Percentiles rank a stretch among this genome's conserved stretches.
These are phyloP conservation scores for Rhinoderma darwinii DNA, from an alignment of 2,113 vertebrate species.

Conservation along the genomic window DNA sequence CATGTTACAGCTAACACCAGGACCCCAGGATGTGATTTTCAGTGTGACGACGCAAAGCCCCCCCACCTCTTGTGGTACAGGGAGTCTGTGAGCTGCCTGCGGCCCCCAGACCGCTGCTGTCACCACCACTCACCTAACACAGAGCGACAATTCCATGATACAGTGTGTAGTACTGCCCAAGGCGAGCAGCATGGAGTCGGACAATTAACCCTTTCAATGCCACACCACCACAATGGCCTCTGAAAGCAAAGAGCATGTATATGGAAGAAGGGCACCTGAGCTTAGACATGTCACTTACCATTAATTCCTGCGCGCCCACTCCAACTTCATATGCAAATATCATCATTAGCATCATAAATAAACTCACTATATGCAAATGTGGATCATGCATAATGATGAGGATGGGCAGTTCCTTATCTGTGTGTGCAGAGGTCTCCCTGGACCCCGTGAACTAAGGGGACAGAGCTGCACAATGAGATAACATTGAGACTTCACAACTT, in stretches of 20 bases:
- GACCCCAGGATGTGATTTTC: slow-evolving; percentile 40
- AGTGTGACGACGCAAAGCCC: slow-evolving; percentile 11
- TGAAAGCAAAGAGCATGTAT: not conserved
- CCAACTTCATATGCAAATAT: slow-evolving; percentile 36
- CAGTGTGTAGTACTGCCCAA: slow-evolving; percentile 19
- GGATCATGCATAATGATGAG: slow-evolving; percentile 7
- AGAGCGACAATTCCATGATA: slow-evolving; percentile 56
- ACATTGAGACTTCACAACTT: slow-evolving; percentile 32
- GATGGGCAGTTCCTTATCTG: slow-evolving; percentile 32
- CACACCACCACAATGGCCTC: not conserved
- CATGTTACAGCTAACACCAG: slow-evolving; percentile 3
- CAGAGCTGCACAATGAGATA: slow-evolving; percentile 25
- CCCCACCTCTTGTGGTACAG: slow-evolving; percentile 22
- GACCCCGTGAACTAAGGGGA: not conserved
- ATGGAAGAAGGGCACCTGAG: not conserved
- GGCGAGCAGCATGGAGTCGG: not conserved
- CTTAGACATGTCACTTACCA: not conserved
- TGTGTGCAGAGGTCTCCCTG: slow-evolving; percentile 23
- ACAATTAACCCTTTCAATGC: slow-evolving; percentile 28
- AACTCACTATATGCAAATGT: slow-evolving; percentile 30
- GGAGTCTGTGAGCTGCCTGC: slow-evolving; percentile 30
- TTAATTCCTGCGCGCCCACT: not conserved
- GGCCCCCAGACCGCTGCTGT: slow-evolving; percentile 35
- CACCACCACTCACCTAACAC: slow-evolving; percentile 49
- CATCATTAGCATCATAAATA: slow-evolving; percentile 38